Percentiles rank a stretch among this genome's conserved stretches.
phyloP scores from a whole-genome alignment of 2,888 invertebrate species.

The Trichopria drosophilae region DNA sequence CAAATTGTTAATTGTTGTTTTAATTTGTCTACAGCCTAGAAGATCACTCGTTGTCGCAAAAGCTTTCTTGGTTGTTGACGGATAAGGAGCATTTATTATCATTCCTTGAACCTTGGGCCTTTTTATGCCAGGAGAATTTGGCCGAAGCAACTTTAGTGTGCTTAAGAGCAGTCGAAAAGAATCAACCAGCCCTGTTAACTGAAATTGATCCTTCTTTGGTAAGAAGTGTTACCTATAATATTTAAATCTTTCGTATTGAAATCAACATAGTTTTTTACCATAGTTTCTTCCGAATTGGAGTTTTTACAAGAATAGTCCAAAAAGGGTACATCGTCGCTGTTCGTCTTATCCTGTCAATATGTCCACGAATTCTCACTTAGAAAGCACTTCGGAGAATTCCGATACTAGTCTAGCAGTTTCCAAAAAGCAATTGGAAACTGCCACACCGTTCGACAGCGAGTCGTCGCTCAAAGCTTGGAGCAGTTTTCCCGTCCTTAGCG shows the following conservation, averaged over 20 bases:
- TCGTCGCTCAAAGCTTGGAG: conserved; percentile 47
- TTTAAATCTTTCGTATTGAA: not conserved
- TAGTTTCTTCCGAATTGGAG: conserved; percentile 52
- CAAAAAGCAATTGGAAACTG: no score
- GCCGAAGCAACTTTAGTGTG: conserved; percentile 67
- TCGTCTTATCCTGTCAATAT: conserved; percentile 55
- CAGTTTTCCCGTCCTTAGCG: conserved; percentile 45
- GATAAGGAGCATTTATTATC: conserved; percentile 65
- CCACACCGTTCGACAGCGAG: no score
- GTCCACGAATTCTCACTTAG: conserved; percentile 2
- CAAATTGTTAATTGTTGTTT: not conserved
- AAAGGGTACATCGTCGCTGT: conserved; percentile 49
- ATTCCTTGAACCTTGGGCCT: conserved; percentile 65
- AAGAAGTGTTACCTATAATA: conserved; percentile 34
- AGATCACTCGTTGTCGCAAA: conserved; percentile 63
- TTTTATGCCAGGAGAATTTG: conserved; percentile 64
- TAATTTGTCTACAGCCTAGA: conserved; percentile 58
- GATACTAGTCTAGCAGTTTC: no score
- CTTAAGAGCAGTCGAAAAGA: conserved; percentile 67
- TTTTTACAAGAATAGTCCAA: conserved; percentile 49
- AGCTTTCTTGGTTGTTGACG: conserved; percentile 66
- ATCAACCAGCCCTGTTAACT: conserved; percentile 65
- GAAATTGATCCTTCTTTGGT: conserved; percentile 66
- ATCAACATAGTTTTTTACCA: conserved; percentile 22
- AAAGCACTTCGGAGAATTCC: no score